phyloP scores from a whole-genome alignment of 1,140 invertebrate genomes.

The Subanguina moxae region DNA sequence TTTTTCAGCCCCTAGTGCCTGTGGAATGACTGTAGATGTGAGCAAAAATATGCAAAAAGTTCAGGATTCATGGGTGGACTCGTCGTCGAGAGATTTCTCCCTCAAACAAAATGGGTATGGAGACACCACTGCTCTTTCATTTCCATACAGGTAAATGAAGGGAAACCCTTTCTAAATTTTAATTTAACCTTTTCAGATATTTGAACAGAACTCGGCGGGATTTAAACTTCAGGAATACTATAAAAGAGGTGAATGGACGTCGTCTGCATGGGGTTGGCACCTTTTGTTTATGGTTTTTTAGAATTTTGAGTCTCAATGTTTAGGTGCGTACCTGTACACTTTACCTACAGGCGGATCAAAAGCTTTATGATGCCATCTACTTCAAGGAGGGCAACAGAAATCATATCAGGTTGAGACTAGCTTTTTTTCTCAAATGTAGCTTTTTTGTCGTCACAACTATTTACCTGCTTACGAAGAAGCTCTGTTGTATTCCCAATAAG shows the following conservation, averaged over 20 bases:
- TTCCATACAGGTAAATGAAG: neutral
- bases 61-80: neutral
- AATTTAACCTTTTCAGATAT: neutral
- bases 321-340: slow-evolving; percentile 75
- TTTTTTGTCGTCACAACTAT: neutral
- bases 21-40: slow-evolving; percentile 8
- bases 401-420: slow-evolving; percentile 45
- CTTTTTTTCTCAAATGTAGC: slow-evolving; percentile 6
- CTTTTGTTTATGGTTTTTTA: too few species aligned
- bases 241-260: slow-evolving; percentile 33
- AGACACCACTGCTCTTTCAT: neutral
- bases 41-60: slow-evolving; percentile 20
- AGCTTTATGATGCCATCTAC: slow-evolving; percentile 85
- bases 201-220: slow-evolving; percentile 17
- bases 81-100: neutral
- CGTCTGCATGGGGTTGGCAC: slow-evolving; percentile 28
- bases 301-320: too few species aligned
- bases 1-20: neutral
- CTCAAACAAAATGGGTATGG: slow-evolving; percentile 2
- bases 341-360: slow-evolving; percentile 93
- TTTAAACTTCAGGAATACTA: slow-evolving; percentile 8
- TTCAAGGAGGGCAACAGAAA: slow-evolving; percentile 56
- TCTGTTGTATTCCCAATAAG: slow-evolving; percentile 42
- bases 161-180: slow-evolving; percentile 4
- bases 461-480: too few species aligned